Evolutionary conservation across 2,888 invertebrate species (phyloP), one percentile per base, ranked within the genome.

Genomic region (Ophonus ardosiacus): DNA sequence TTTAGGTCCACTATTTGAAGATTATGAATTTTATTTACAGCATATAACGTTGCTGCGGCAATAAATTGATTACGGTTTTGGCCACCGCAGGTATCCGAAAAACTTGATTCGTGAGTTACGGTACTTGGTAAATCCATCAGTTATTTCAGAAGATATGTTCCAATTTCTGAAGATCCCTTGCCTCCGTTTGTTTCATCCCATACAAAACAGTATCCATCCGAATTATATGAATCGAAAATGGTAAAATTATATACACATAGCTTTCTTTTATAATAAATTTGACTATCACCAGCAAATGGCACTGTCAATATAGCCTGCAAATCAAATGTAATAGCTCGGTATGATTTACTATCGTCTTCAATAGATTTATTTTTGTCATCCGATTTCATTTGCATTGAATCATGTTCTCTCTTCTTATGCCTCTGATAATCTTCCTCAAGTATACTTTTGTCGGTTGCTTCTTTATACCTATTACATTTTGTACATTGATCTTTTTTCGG

Each of bases 231-330:
- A 74, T 87, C 85, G 78, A 82, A 87, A 15, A 87, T 85, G 18
- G 87, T 87, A 51, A 87, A 87, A 79, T 87, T 87, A 81, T 86
- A 88, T 31, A 86, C 78, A 8, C 85, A 83, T 8, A 86, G 51
- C 68, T 86, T 86, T 18, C 74, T 43, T 43, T 57, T 43, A 43
- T 43, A 43, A 43, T 43, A 43, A 43, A 43, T 43, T 43, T 43
- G 43, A 43, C 43, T 43, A 43, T 43, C 7, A 43, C 43, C 43
- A 43, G 43, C 43, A 43, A 43, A 43, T 43, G 43, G 43, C 43
- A 43, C 43, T 63, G 40, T 85, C 21, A 82, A 21, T 38, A 82
- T 71, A 18, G 82, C 71, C 51, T 82, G 51, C n/a, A 68, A 68
- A 57, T 82, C 71, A 68, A 82, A 68, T 7, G 71, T 65, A 71